These are phyloP conservation scores for Etheostoma spectabile DNA, from an alignment of 2,113 vertebrate species.

Conservation along the genomic window DNA sequence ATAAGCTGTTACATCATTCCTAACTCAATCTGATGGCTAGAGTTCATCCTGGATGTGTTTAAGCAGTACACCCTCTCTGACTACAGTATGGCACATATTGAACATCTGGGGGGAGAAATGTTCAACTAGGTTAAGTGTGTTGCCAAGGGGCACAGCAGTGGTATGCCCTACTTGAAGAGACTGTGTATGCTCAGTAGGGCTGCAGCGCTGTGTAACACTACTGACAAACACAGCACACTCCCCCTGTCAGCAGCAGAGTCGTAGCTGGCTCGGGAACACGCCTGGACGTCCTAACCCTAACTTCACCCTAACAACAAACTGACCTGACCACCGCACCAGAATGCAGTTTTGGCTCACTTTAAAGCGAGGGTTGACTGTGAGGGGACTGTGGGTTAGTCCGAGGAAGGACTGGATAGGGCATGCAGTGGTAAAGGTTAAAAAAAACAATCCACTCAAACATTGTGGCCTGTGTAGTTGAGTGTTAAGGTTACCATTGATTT, in stretches of 20 bases:
- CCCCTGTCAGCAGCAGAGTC: not conserved
- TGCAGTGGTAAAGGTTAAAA: not conserved
- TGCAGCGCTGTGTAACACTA: not conserved
- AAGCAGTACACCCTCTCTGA: not conserved
- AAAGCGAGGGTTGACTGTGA: not conserved
- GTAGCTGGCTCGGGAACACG: not conserved
- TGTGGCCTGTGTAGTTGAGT: not conserved
- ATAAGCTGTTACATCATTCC: slow-evolving; percentile 12
- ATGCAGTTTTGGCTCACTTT: not conserved
- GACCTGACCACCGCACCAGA: not conserved
- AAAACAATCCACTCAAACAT: not conserved
- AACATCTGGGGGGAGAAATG: slow-evolving; percentile 46
- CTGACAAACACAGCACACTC: not conserved
- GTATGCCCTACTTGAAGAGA: slow-evolving; percentile 53
- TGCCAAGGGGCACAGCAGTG: slow-evolving; percentile 48
- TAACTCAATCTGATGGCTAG: not conserved
- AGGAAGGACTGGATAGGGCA: too few relatives aligned
- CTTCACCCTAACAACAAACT: not conserved
- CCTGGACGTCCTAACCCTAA: not conserved
- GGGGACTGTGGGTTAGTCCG: too few relatives aligned
- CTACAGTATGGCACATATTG: slow-evolving; percentile 18
- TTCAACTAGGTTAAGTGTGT: slow-evolving; percentile 70
- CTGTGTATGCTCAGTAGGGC: slow-evolving; percentile 9
- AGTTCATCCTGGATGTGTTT: not conserved
- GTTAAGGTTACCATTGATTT: not conserved